Base-by-base conservation (phyloP, 2,888 invertebrate genomes). In the Catotricha subobsoleta region DNA sequence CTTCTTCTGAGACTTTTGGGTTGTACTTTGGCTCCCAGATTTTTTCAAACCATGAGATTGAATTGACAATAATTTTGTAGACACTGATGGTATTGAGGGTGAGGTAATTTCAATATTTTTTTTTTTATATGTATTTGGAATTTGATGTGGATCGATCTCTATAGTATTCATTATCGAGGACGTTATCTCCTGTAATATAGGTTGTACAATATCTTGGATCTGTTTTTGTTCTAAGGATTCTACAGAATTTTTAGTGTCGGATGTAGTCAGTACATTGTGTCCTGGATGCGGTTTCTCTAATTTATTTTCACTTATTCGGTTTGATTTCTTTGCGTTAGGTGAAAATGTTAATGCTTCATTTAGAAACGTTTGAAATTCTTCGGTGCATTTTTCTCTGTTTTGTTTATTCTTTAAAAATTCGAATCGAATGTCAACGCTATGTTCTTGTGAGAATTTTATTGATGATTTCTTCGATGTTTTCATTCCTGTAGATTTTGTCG, bases 331-430 rank as follows among this genome's bases (percentile, higher is more conserved):
- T 30, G 20, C 28, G 18, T n/a, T 13, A 15, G 3, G 4, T 13
- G 15, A 6, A 31, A 16, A 3, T 15, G 3, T 31, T 12, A 29
- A 39, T 15, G 3, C 21, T 6, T 39, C 21, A 20, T 29, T 19
- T 13, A 27, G 15, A 31, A 6, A 31, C 12, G 9, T 13, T 40
- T 51, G 49, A 39, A 54, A 51, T 48, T 51, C 51, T 35, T 47
- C 45, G 5, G 50, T 49, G 43, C 53, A 52, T 39, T 47, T 47
- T 30, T 53, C 48, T 3, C 50, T 48, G 38, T 54, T 51, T 10
- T 47, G 31, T 40, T 51, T 52, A 39, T 50, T 53, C 39, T 50
- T 48, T 18, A 46, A 43, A 43, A 51, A 51, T 21, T 51, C 47
- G 3, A 31, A 6, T 16, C 8, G 8, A n/a, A n/a, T n/a, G n/a